Evolutionary conservation across 92 coral and sea anemone genomes (phyloP), one percentile per base, ranked within the genome.

Genomic region (Chrysogorgia sp.): DNA sequence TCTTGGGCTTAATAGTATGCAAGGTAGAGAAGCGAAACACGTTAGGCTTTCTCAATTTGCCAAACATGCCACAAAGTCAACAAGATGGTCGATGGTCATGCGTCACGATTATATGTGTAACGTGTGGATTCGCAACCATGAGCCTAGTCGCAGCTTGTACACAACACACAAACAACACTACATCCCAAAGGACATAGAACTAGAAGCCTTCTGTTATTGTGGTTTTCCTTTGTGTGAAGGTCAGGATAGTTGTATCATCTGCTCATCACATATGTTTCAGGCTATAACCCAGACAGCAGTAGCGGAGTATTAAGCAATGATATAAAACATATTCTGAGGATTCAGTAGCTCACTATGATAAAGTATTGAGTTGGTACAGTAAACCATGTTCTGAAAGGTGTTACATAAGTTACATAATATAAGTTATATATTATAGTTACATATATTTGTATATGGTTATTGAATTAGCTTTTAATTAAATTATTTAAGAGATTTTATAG

Each of bases 1-100:
- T n/a, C 22, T 85, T 12, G 87, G 92, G 1, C 47, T 84, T 6
- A 88, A 82, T 48, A 84, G 86, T 31, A 84, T 88, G 92, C 89
- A 85, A 59, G 92, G 92, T 12, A 67, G 87, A 34, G 90, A 89
- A 60, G 90, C 90, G 1, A 85, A 90, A 60, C 90, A 90, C 66
- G 80, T 90, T 17, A 70, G 82, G 26, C 45, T 84, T 49, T 55
- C 71, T 40, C 77, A 86, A 52, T 90, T 86, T 81, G 80, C 89
- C 26, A 81, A 77, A 64, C 94, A 84, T 48, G 61, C 91, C 24
- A 77, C 81, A 47, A 84, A 83, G 37, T 60, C 86, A 19, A 61
- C 76, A 29, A 58, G 96, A 58, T 90, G 91, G 90, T 53, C 82
- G 26, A 69, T 74, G 32, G 89, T 89, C 43, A 72, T 89, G 19